phyloP scores from a whole-genome alignment of 1,140 invertebrate species.

The Carposina sasakii region DNA sequence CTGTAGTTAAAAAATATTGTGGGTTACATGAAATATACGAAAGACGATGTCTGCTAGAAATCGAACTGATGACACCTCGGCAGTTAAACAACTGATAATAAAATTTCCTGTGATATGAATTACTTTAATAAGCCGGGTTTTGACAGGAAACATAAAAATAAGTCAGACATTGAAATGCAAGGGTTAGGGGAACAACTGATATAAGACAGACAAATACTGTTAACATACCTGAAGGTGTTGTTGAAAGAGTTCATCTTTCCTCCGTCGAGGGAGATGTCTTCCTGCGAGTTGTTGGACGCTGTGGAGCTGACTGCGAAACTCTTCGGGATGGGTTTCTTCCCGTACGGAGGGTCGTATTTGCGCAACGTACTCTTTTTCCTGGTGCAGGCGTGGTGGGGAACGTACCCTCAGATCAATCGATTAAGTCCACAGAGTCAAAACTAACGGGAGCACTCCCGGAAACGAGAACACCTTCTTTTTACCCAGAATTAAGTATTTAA shows the following conservation, averaged over 20 bases:
- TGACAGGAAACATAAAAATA: too few species aligned
- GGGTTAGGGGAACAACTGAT: too few species aligned
- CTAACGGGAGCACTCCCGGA: conserved; percentile 28
- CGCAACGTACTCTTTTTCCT: conserved; percentile 90
- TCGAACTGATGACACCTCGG: too few species aligned
- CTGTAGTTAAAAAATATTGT: too few species aligned
- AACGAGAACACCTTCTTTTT: conserved; percentile 55
- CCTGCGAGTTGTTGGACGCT: conserved; percentile 80
- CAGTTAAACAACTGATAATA: too few species aligned
- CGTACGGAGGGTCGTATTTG: conserved; percentile 89
- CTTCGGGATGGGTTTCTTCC: conserved; percentile 86
- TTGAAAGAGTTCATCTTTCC: conserved; percentile 86
- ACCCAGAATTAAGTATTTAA: too few species aligned
- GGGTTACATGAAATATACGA: too few species aligned
- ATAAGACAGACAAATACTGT: too few species aligned
- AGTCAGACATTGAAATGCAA: too few species aligned
- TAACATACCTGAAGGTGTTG: conserved; percentile 84
- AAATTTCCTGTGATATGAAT: too few species aligned
- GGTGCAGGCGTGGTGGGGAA: conserved; percentile 67
- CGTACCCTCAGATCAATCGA: conserved; percentile 71
- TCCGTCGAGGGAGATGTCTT: conserved; percentile 83
- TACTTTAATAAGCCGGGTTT: too few species aligned
- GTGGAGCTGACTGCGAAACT: conserved; percentile 76
- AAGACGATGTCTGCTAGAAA: too few species aligned
- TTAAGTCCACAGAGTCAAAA: conserved; percentile 57